A percentile compares a stretch with the other conserved stretches of the same genome.
phyloP scores from a whole-genome alignment of 2,113 vertebrate species.

The Anhinga rufa region DNA sequence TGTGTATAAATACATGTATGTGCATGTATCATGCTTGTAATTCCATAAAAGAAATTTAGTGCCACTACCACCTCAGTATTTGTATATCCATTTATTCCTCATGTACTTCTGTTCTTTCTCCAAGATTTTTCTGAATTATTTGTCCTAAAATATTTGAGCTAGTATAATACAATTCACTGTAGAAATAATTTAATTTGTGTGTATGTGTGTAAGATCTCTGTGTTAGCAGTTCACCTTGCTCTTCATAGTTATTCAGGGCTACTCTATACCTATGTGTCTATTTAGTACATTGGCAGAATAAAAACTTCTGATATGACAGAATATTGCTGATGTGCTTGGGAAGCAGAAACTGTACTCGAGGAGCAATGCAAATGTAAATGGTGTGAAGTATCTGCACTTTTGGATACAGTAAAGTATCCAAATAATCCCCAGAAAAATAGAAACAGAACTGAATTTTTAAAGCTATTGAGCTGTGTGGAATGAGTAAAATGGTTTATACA shows the following conservation, averaged over 20 bases:
- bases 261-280: not conserved
- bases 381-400: not conserved
- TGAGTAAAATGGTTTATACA: not conserved
- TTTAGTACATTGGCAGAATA: not conserved
- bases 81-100: not conserved
- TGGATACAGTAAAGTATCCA: not conserved
- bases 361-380: not conserved
- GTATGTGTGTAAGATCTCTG: not conserved
- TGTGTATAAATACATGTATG: not conserved
- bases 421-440: not conserved
- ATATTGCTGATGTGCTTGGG: not conserved
- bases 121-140: not conserved
- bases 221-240: not conserved
- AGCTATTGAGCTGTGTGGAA: not conserved
- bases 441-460: not conserved
- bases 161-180: not conserved
- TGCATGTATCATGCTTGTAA: not conserved
- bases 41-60: not conserved
- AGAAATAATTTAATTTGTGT: not conserved
- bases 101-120: not conserved
- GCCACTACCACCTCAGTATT: not conserved
- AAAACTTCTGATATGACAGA: not conserved
- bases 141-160: not conserved
- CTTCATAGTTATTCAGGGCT: not conserved
- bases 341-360: not conserved